Percentiles rank a stretch among this genome's conserved stretches.
Conservation (phyloP, 2,113 vertebrate species). For the Meriones unguiculatus region DNA sequence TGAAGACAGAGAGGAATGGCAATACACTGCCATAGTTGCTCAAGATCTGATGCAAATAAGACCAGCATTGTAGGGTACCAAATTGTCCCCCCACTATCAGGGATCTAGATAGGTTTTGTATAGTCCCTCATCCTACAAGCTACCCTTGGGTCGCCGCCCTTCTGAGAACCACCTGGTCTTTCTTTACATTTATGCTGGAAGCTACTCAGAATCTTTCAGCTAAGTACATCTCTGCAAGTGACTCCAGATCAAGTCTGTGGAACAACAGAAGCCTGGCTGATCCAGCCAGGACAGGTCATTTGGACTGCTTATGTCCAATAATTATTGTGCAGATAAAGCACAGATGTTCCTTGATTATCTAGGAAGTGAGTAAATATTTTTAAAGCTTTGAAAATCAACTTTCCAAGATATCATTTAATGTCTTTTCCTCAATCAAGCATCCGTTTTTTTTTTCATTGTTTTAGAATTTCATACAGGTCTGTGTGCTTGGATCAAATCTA, state of each 20-base stretch:
- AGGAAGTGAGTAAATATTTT: not conserved
- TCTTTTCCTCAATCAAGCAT: not conserved
- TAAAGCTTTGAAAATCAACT: not conserved
- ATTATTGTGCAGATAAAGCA: not conserved
- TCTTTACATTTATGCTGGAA: not conserved
- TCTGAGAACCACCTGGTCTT: not conserved
- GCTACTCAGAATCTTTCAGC: not conserved
- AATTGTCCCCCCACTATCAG: not conserved
- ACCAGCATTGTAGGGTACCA: not conserved
- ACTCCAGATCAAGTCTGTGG: not conserved
- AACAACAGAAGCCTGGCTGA: not conserved
- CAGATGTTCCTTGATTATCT: not conserved
- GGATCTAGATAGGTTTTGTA: not conserved
- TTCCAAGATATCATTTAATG: not conserved
- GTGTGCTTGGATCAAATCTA: not conserved
- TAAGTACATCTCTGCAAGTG: not conserved
- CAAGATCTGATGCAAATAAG: not conserved
- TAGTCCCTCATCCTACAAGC: too few relatives aligned
- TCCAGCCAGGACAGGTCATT: not conserved
- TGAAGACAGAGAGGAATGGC: not conserved
- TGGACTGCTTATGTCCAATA: not conserved
- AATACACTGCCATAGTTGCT: not conserved
- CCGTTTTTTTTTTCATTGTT: not conserved
- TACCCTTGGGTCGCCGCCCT: not conserved
- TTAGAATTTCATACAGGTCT: not conserved